Base-by-base conservation (phyloP, 2,888 invertebrate species). In the Prosapia bicincta region DNA sequence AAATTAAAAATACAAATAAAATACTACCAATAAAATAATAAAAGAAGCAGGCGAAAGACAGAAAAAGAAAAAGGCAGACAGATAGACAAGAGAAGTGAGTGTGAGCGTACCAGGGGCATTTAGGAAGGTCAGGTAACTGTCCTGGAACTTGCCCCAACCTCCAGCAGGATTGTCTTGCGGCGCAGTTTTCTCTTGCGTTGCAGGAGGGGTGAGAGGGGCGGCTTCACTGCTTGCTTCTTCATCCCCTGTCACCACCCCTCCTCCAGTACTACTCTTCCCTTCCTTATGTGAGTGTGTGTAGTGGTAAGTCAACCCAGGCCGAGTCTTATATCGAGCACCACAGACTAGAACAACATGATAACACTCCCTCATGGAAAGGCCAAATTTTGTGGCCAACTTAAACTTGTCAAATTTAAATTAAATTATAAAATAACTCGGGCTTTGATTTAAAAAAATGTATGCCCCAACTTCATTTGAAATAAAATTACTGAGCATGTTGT, bases 241-340 rank as follows among this genome's bases (percentile, higher is more conserved):
- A 72, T 78, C 80, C 71, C 75, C 79, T 66, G 26, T 72, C 76
- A 68, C 78, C 77, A 69, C 80, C 75, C 43, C 80, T 75, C 72
- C 78, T 78, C 78, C 78, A 73, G 67, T 77, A 78, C 72, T 79
- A 13, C 68, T 75, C 28, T 78, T 77, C 38, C 78, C 81, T 79
- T 86, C 86, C 83, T 85, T 87, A 90, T 96, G 95, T 84, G 94
- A 94, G 88, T 96, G 96, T 84, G 93, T 92, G 90, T 94, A 95
- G 90, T 98, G 97, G 89, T 97, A 97, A 83, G 95, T 96, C 84
- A 98, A 90, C 81, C 97, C 97, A 81, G 97, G 96, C 82, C 97
- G 91, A 80, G 97, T 97, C 90, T 98, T 97, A 92, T 98, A 97
- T 84, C 96, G 92, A 83, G 96, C 96, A 85, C 95, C 94, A 90